These are phyloP conservation scores for Oscheius sp. DNA, from an alignment of 1,140 invertebrate genomes.

Conservation along the genomic window DNA sequence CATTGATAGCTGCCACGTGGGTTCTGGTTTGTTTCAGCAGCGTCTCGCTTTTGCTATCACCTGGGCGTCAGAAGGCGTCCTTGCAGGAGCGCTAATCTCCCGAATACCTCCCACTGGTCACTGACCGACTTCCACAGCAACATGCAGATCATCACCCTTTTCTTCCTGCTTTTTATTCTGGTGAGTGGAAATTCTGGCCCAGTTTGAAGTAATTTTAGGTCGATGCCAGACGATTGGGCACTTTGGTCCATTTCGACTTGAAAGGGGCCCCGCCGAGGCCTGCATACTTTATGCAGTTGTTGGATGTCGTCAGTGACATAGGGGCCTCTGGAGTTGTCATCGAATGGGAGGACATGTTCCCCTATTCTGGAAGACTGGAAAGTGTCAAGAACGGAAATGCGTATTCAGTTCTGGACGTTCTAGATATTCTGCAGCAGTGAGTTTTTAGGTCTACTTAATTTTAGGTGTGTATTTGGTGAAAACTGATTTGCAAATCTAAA, in stretches of 20 bases:
- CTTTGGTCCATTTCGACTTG: conserved; percentile 6
- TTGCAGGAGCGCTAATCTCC: conserved; percentile 6
- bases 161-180: neutral
- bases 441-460: neutral
- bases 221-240: neutral
- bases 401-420: conserved; percentile 3
- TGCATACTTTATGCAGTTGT: neutral
- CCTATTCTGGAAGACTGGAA: neutral
- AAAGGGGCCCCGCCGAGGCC: conserved; percentile 13
- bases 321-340: conserved; percentile 18
- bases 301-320: neutral
- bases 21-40: neutral
- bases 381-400: conserved; percentile 3
- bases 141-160: neutral
- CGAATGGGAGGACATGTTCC: conserved; percentile 25
- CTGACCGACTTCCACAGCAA: neutral
- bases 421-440: conserved; percentile 13
- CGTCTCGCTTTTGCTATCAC: conserved; percentile 3
- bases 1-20: neutral
- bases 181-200: neutral
- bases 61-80: neutral
- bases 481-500: too few species aligned
- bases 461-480: too few species aligned
- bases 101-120: conserved; percentile 3
- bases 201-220: neutral